Evolutionary conservation across 2,113 vertebrate species (phyloP).

Genomic region (Petroica traversi): DNA sequence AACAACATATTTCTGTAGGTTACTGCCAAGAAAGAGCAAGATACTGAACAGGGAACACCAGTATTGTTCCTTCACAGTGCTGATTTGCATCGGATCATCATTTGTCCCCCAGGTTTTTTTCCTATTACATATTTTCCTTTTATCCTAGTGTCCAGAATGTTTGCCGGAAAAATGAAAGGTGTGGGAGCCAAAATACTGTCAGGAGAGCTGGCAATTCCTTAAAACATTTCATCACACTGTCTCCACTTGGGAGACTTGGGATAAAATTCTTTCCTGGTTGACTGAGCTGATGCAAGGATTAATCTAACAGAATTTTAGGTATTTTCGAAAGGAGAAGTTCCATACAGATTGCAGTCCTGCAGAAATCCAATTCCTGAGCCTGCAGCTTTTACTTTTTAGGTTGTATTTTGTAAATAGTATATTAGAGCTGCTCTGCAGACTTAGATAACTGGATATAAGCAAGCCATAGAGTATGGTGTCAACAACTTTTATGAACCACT

Average conservation of each 20-base stretch:
- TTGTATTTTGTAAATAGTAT: background rate
- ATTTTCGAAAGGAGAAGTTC: background rate
- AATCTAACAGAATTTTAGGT: background rate
- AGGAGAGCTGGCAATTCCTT: background rate
- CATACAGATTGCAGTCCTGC: background rate
- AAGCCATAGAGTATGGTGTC: background rate
- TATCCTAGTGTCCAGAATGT: background rate
- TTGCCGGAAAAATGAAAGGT: background rate
- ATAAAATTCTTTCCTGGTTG: background rate
- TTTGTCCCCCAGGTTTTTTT: background rate
- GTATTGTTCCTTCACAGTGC: background rate
- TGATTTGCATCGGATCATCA: background rate
- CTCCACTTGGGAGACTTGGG: background rate
- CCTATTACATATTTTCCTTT: slow-evolving; percentile 23
- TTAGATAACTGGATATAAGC: background rate
- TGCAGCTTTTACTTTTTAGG: background rate
- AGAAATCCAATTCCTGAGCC: background rate
- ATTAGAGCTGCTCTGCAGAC: background rate
- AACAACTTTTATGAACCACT: background rate
- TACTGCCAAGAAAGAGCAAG: background rate
- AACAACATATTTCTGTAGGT: background rate
- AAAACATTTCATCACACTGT: background rate
- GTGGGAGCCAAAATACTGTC: background rate
- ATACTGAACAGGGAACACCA: background rate
- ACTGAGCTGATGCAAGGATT: background rate